Percentiles rank a stretch among this genome's conserved stretches.
phyloP scores from a whole-genome alignment of 37 sponge, comb jelly and placozoan species.

The Lycopodina hypogea region DNA sequence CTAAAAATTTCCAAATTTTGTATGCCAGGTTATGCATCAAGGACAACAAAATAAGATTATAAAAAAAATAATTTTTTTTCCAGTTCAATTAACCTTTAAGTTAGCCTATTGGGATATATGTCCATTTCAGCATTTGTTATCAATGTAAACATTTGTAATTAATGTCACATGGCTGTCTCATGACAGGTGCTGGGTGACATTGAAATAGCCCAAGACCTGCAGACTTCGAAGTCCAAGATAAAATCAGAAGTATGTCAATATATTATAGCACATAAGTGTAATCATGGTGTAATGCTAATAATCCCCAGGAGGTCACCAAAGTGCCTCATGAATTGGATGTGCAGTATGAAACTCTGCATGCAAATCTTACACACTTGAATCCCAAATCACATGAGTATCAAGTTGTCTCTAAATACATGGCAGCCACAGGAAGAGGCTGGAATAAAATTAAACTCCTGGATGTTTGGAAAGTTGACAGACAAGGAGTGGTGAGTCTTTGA shows the following conservation, averaged over 20 bases:
- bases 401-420: slow-evolving; percentile 60
- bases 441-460: slow-evolving; percentile 45
- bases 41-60: too few species aligned
- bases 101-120: too few species aligned
- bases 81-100: too few species aligned
- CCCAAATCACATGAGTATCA: slow-evolving; percentile 26
- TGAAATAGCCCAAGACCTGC: slow-evolving; percentile 78
- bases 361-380: slow-evolving; percentile 45
- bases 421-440: slow-evolving; percentile 24
- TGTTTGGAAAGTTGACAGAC: slow-evolving; percentile 73
- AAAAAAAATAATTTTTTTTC: too few species aligned
- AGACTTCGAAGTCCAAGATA: slow-evolving; percentile 8
- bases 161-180: background rate
- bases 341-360: slow-evolving; percentile 66
- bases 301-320: slow-evolving; percentile 24
- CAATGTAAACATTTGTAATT: too few species aligned
- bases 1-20: too few species aligned
- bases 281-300: background rate
- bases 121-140: too few species aligned
- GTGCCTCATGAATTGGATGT: slow-evolving; percentile 75
- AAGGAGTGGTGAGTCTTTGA: slow-evolving; percentile 54
- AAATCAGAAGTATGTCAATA: too few species aligned
- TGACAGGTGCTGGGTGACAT: slow-evolving; percentile 87
- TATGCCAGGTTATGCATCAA: too few species aligned
- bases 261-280: too few species aligned